Evolutionary conservation across 2,888 invertebrate species (phyloP).

Genomic region (Habrosyne pyritoides): DNA sequence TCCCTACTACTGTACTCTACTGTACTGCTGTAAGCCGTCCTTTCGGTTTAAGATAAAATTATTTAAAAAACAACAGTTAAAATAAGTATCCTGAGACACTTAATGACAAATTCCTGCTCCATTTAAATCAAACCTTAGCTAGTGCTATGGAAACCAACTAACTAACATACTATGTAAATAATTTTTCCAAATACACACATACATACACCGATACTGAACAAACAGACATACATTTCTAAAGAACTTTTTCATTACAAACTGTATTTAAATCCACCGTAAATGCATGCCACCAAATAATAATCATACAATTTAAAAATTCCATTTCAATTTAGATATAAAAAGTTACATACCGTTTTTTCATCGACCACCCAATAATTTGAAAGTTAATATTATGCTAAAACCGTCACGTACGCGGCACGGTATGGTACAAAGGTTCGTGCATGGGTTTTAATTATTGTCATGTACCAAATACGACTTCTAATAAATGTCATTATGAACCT

Average conservation of each 20-base stretch:
- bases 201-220: too few species aligned
- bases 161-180: too few species aligned
- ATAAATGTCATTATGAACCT: constrained; percentile 82
- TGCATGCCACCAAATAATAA: background rate
- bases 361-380: constrained; percentile 55
- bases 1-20: too few species aligned
- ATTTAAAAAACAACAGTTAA: too few species aligned
- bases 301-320: background rate
- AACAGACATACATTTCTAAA: too few species aligned
- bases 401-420: constrained; percentile 71
- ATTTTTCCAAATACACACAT: too few species aligned
- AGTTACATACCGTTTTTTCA: constrained; percentile 37
- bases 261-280: background rate
- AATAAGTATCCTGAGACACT: too few species aligned
- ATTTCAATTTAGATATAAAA: background rate
- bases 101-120: too few species aligned
- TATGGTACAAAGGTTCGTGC: constrained; percentile 79
- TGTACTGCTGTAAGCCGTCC: too few species aligned
- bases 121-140: too few species aligned
- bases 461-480: constrained; percentile 81
- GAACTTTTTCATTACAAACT: background rate
- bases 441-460: constrained; percentile 83
- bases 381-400: constrained; percentile 75
- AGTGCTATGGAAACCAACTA: too few species aligned
- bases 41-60: too few species aligned